Conservation (phyloP, 2,888 invertebrate genomes). For the Furcula furcula region DNA sequence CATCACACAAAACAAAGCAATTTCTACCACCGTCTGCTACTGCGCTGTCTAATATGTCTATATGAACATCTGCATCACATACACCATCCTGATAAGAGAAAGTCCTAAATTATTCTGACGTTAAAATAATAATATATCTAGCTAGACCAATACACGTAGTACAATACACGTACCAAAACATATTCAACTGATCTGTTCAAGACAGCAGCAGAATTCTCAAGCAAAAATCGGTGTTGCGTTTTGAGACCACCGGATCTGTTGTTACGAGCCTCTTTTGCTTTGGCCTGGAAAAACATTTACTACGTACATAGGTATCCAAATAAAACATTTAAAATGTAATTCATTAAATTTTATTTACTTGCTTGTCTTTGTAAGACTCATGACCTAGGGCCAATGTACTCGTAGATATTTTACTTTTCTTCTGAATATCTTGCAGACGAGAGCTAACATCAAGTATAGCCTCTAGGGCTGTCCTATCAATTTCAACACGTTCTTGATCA, state of each 20-base stretch:
- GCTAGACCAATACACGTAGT: too few species aligned
- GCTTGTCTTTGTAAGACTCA: slow-evolving; percentile 76
- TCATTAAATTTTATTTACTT: slow-evolving; percentile 60
- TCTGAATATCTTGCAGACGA: slow-evolving; percentile 61
- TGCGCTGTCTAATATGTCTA: slow-evolving; percentile 83
- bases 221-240: slow-evolving; percentile 83
- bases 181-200: slow-evolving; percentile 77
- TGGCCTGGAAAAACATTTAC: slow-evolving; percentile 65
- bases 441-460: slow-evolving; percentile 67
- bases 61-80: slow-evolving; percentile 84
- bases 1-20: slow-evolving; percentile 85
- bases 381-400: slow-evolving; percentile 64
- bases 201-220: slow-evolving; percentile 84
- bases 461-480: slow-evolving; percentile 68
- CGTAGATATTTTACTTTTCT: slow-evolving; percentile 65
- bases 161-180: slow-evolving; percentile 70
- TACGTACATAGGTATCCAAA: slow-evolving; percentile 20
- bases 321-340: slow-evolving; percentile 43
- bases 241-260: slow-evolving; percentile 67
- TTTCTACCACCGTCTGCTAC: slow-evolving; percentile 83
- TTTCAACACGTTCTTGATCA: slow-evolving; percentile 42
- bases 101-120: too few species aligned
- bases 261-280: slow-evolving; percentile 83
- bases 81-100: slow-evolving; percentile 86
- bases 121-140: too few species aligned